Evolutionary conservation across 2,113 vertebrate species (phyloP).

Genomic region (Cephalopterus ornatus): DNA sequence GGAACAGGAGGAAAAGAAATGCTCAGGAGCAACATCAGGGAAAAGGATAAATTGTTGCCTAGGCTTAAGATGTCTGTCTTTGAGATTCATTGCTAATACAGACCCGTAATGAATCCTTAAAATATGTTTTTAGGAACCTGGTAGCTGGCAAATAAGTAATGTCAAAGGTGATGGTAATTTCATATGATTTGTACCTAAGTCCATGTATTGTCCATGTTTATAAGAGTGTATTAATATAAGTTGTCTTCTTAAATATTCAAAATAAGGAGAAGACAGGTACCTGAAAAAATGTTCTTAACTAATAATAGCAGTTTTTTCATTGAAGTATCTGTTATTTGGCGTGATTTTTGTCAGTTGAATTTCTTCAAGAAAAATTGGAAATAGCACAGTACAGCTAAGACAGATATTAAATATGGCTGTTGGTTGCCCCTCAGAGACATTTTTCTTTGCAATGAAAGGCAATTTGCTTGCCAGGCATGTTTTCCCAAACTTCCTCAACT

Average conservation of each 20-base stretch:
- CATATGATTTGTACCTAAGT: background rate
- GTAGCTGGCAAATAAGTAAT: background rate
- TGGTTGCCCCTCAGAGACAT: background rate
- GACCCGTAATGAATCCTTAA: background rate
- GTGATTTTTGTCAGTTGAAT: background rate
- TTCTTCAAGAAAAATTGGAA: background rate
- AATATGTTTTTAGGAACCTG: background rate
- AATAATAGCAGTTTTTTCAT: background rate
- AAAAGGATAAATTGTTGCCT: background rate
- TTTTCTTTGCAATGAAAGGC: background rate
- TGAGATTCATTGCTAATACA: background rate
- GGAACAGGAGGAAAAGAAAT: background rate
- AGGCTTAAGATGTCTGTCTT: background rate
- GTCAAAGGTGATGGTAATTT: background rate
- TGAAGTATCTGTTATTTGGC: background rate
- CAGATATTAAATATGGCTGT: background rate
- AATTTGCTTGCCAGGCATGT: background rate
- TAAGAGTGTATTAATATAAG: background rate
- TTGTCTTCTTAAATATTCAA: background rate
- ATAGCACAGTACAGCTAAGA: background rate
- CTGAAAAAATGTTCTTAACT: background rate
- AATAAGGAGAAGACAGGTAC: background rate
- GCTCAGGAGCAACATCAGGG: background rate
- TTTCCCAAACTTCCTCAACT: slow-evolving; percentile 5
- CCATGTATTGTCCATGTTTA: background rate